Base-by-base conservation (phyloP, 1,140 invertebrate genomes). In the Temnothorax longispinosus region DNA sequence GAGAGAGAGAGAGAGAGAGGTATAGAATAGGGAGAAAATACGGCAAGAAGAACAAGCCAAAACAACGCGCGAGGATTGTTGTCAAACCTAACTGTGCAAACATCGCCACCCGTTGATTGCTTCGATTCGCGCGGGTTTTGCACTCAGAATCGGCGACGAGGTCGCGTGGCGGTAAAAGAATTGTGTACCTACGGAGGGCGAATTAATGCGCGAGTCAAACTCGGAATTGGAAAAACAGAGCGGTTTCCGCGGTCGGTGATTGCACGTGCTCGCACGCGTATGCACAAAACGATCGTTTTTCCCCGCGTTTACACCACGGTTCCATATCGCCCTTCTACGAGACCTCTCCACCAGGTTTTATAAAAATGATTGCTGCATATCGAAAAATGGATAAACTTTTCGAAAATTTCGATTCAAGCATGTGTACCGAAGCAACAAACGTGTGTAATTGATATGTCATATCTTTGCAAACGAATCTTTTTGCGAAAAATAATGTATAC, bases 21-120 rank as follows among this genome's bases (percentile, higher is more conserved):
- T n/a, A 60, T 44, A 82, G 38, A 71, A 58, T 35, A 38, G 58
- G 13, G 74, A 64, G 65, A 74, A 75, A 82, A 76, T 64, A 74
- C 35, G 44, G 72, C 4, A 27, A 41, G 58, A 50, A 81, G 52
- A 77, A 44, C 54, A 65, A n/a, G 74, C 21, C 81, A 80, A 85
- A 88, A 91, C 91, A 90, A 88, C 82, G 84, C 85, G 78, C 81
- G 67, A 75, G 44, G 84, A 74, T 87, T 52, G 88, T 90, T 86
- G 88, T 86, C 71, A 82, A 90, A 89, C 86, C 88, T 89, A 93
- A 91, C 92, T 91, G 92, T 72, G 88, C 87, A 93, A 93, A 93
- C 90, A 93, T 92, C 92, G 91, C 65, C 88, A 69, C 80, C 62
- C 82, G 86, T 86, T 92, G 92, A 93, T 93, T 93, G 92, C 92